Percentiles rank a stretch among this genome's conserved stretches.
Evolutionary conservation across 92 coral and sea anemone genomes (phyloP).

Genomic region (Umimayanthus kanabou): DNA sequence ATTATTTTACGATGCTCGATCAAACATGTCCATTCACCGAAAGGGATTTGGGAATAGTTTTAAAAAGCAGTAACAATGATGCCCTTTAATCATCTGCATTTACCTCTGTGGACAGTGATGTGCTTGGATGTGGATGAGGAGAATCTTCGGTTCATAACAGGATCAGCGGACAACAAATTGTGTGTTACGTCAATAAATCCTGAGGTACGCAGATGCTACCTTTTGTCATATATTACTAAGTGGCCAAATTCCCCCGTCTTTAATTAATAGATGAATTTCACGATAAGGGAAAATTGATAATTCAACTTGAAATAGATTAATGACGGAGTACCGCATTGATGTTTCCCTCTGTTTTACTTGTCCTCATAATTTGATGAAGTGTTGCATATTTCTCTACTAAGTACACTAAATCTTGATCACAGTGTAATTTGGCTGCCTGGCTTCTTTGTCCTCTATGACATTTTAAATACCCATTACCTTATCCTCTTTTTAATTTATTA

Average conservation of each 20-base stretch:
- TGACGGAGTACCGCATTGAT: too few species aligned
- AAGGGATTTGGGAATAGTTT: not conserved
- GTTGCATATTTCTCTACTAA: too few species aligned
- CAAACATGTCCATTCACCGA: too few species aligned
- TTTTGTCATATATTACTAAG: not conserved
- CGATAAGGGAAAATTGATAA: too few species aligned
- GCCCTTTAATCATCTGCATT: not conserved
- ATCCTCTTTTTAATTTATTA: not conserved
- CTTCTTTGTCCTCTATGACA: not conserved
- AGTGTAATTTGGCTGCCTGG: not conserved
- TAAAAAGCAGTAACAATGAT: not conserved
- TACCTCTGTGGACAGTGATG: slow-evolving; percentile 63
- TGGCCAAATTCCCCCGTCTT: too few species aligned
- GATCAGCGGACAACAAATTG: slow-evolving; percentile 90
- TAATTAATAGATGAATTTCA: too few species aligned
- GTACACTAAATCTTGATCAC: not conserved
- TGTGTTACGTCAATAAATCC: slow-evolving; percentile 58
- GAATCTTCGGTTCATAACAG: slow-evolving; percentile 69
- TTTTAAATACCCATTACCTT: not conserved
- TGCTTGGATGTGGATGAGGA: slow-evolving; percentile 80
- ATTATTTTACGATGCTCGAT: too few species aligned
- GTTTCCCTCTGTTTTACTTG: too few species aligned
- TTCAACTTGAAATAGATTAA: too few species aligned
- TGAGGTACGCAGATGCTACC: slow-evolving; percentile 47
- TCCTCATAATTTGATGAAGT: too few species aligned